A percentile compares a stretch with the other conserved stretches of the same genome.
Evolutionary conservation across 2,797 vertebrate species (phyloP).

Genomic region (Nannoperca australis): DNA sequence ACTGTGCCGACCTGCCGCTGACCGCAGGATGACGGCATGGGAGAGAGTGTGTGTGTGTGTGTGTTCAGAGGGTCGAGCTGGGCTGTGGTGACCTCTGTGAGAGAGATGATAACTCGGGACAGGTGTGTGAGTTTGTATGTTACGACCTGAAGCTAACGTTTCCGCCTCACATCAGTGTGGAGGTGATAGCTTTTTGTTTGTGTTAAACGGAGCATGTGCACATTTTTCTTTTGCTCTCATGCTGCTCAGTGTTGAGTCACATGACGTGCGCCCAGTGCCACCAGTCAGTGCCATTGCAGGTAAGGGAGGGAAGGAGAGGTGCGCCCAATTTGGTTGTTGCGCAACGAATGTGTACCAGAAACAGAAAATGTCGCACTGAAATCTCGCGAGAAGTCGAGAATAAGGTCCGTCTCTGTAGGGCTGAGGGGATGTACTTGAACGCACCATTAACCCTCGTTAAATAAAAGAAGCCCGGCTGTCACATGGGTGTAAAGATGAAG

Average conservation of each 20-base stretch:
- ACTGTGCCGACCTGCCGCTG: constrained; percentile 67
- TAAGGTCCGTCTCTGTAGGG: too few species aligned
- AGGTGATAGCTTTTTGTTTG: neutral
- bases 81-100: constrained; percentile 34
- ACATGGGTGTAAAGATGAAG: neutral
- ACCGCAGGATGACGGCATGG: constrained; percentile 60
- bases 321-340: too few species aligned
- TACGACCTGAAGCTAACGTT: neutral
- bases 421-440: too few species aligned
- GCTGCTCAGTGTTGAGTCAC: neutral
- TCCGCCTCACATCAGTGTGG: neutral
- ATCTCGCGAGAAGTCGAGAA: too few species aligned
- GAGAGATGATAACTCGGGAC: constrained; percentile 40
- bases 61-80: neutral
- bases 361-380: too few species aligned
- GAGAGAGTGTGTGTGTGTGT: constrained; percentile 33
- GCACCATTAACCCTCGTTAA: neutral
- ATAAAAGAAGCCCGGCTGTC: neutral
- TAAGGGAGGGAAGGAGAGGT: neutral
- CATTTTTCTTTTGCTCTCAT: neutral
- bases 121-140: constrained; percentile 38
- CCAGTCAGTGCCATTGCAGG: neutral
- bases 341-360: too few species aligned
- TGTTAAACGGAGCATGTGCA: neutral
- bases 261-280: too few species aligned